Evolutionary conservation across 2,888 invertebrate genomes (phyloP).

Genomic region (Poecilus cupreus): DNA sequence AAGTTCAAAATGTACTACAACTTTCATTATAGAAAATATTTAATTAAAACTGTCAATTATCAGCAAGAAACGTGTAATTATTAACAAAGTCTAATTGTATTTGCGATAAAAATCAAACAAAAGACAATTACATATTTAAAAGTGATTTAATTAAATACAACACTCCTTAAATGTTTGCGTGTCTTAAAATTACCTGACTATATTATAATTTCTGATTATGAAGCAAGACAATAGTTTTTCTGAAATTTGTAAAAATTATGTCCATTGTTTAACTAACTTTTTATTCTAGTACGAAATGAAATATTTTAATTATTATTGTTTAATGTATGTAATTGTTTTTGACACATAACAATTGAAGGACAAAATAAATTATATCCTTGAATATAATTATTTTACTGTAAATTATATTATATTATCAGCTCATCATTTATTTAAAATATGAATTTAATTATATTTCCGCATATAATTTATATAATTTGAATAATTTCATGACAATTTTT

Average conservation of each 20-base stretch:
- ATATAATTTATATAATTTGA: not conserved
- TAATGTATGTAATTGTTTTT: not conserved
- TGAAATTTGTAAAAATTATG: slow-evolving; percentile 12
- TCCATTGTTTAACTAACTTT: slow-evolving; percentile 10
- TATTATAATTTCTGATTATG: slow-evolving; percentile 5
- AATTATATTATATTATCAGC: not conserved
- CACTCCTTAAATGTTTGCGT: slow-evolving; percentile 31
- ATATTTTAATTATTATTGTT: not conserved
- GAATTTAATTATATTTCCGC: slow-evolving; percentile 12
- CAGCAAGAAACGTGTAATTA: not conserved
- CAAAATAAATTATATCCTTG: not conserved
- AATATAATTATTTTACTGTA: not conserved
- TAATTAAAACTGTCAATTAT: slow-evolving; percentile 34
- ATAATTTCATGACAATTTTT: not conserved
- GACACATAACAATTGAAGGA: not conserved
- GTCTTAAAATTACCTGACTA: not conserved
- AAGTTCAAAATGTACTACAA: not conserved
- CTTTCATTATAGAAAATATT: slow-evolving; percentile 14
- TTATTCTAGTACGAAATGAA: not conserved
- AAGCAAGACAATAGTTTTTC: not conserved
- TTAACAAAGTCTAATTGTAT: slow-evolving; percentile 24
- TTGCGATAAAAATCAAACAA: slow-evolving; percentile 24
- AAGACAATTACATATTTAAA: slow-evolving; percentile 38
- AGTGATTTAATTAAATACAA: slow-evolving; percentile 19
- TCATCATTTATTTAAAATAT: not conserved